Conservation (phyloP, 2,113 vertebrate genomes). For the Jacana jacana region DNA sequence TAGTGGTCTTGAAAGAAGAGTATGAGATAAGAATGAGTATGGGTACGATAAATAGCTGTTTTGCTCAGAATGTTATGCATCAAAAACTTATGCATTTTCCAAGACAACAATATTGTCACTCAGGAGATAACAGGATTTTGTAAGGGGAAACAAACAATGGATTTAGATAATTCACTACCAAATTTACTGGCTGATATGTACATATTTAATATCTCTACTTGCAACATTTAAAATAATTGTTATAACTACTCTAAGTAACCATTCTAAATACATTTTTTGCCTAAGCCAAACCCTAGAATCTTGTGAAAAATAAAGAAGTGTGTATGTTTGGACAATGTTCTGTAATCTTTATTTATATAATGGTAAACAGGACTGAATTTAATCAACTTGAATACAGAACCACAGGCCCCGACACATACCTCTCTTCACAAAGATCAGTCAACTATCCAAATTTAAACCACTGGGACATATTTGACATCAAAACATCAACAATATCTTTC, state of each 20-base stretch:
- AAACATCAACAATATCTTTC: conserved; percentile 11
- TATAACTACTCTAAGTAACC: background rate
- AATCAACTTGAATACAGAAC: background rate
- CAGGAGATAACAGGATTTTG: conserved; percentile 20
- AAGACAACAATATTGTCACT: background rate
- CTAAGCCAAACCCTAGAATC: background rate
- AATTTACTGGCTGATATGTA: background rate
- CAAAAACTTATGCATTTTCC: conserved; percentile 41
- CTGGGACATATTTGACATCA: background rate
- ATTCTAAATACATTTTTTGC: background rate
- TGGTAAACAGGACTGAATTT: background rate
- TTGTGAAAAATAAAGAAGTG: background rate
- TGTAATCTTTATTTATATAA: background rate
- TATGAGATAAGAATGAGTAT: conserved; percentile 18
- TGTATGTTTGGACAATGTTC: background rate
- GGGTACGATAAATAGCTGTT: conserved; percentile 20
- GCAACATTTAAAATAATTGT: conserved; percentile 8
- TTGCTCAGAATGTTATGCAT: background rate
- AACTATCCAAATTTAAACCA: background rate
- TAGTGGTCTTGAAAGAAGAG: conserved; percentile 62
- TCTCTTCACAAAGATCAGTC: background rate
- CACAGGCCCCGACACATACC: background rate
- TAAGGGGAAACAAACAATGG: conserved; percentile 38
- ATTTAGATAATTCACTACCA: background rate
- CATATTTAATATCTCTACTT: background rate